Base-by-base conservation (phyloP, 2,113 vertebrate genomes). In the Delphinus delphis region DNA sequence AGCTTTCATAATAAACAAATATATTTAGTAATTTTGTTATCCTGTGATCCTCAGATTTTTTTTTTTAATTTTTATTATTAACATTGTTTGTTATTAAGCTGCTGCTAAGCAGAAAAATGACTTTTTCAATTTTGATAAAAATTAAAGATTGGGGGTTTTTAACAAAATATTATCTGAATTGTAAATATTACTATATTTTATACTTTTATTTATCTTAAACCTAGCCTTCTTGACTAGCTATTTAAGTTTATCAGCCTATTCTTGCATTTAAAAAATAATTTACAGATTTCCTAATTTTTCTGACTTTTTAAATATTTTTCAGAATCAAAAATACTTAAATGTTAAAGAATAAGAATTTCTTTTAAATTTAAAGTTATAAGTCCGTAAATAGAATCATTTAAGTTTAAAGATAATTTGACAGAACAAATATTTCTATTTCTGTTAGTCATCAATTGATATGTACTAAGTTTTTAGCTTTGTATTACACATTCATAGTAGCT, bases 21-120 rank as follows among this genome's bases (percentile, higher is more conserved):
- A 53, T n/a, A 55, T 91, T 70, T 55, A 96, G 12, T 95, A 95
- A 65, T 71, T 76, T 92, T 96, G n/a, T 92, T 93, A 95, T n/a
- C 13, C 26, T 92, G 21, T 90, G 41, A 41, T 77, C 21, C 77
- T 96, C 47, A 81, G 33, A 84, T 80, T 88, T 95, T 36, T 65
- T 65, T 83, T 68, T 25, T 21, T 6, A 21, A 33, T 70, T 77
- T 87, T 94, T 86, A 77, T 63, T 87, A 53, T 60, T 90, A 63
- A 25, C 31, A 85, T 81, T 97, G 12, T 80, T 77, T 97, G 12
- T 74, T 96, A 83, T 12, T 86, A 33, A 82, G 21, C 26, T 93
- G 5, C 38, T 94, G 6, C 68, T 95, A 82, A 83, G n/a, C 28
- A 79, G 21, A 94, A 88, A 90, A 97, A 83, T 55, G 65, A 18